Evolutionary conservation across 2,113 vertebrate species (phyloP), one percentile per base, ranked within the genome.

Genomic region (Genyomyrus donnyi): DNA sequence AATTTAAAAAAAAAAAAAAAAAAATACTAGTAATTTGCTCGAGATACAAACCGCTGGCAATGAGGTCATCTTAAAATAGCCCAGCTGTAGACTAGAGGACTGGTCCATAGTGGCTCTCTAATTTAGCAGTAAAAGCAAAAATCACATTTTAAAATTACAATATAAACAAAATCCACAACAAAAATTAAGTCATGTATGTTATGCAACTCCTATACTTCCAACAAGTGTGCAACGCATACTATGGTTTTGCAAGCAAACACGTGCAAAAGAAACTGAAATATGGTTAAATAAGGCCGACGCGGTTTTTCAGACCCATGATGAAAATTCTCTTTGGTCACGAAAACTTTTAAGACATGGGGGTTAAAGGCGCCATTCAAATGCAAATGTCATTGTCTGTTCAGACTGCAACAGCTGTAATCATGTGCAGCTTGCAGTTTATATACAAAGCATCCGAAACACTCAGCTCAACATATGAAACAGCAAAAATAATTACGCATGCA

Each of bases 381-480:
- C 9, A 42, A 83, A 84, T 89, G 19, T 53, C 19, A 89, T 89
- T 89, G 88, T 89, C 52, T 83, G 88, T 21, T 15, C 35, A 24
- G 50, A 49, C 74, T 70, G 70, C 88, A 89, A 89, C 88, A 89
- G 88, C 88, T 89, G 88, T 77, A 58, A 89, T 80, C 74, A 27
- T 53, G 74, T 11, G 15, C 85, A 35, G 85, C 45, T 85, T 52
- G 85, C 27, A 70, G 10, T 31, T 27, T 49, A 50, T 13, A n/a
- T 13, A 46, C 42, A 27, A 86, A 86, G 3, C 74, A 77, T 39
- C 13, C 70, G 2, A 77, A 77, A 77, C 10, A 13, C 35, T 80
- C 13, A 15, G 7, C 74, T 80, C 13, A 39, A 39, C 70, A 42
- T 19, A 39, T n/a, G 13, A 50, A 27, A 46, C 45, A 85, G 10